These are phyloP conservation scores for Eulemur rubriventer DNA, from an alignment of 2,797 vertebrate genomes.

Conservation along the genomic window DNA sequence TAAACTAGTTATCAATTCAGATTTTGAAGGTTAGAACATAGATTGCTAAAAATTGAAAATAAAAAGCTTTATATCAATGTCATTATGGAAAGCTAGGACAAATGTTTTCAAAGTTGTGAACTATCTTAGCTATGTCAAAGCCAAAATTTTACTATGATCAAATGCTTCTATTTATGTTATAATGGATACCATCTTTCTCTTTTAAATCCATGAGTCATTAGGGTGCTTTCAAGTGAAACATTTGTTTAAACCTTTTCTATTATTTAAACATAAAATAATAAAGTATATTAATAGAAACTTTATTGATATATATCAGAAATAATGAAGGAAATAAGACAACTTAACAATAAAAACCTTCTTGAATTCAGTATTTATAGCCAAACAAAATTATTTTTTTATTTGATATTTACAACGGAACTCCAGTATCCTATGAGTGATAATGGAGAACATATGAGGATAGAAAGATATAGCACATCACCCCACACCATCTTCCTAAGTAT, in stretches of 20 bases:
- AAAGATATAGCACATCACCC: not conserved
- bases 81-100: not conserved
- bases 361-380: not conserved
- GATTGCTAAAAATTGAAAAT: not conserved
- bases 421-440: not conserved
- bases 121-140: not conserved
- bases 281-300: not conserved
- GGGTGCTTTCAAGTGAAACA: not conserved
- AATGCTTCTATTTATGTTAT: not conserved
- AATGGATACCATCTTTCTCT: not conserved
- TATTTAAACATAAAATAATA: not conserved
- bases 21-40: not conserved
- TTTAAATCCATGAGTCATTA: not conserved
- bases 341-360: not conserved
- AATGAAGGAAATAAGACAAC: not conserved
- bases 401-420: not conserved
- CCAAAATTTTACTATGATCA: not conserved
- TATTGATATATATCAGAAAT: slow-evolving; percentile 10
- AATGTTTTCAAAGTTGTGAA: slow-evolving; percentile 20
- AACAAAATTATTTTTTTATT: not conserved
- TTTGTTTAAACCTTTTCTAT: not conserved
- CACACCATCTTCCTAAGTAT: not conserved
- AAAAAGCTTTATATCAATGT: not conserved
- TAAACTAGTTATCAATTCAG: not conserved
- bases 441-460: not conserved